phyloP scores from a whole-genome alignment of 1,140 invertebrate genomes.

The Pristionchus pacificus region DNA sequence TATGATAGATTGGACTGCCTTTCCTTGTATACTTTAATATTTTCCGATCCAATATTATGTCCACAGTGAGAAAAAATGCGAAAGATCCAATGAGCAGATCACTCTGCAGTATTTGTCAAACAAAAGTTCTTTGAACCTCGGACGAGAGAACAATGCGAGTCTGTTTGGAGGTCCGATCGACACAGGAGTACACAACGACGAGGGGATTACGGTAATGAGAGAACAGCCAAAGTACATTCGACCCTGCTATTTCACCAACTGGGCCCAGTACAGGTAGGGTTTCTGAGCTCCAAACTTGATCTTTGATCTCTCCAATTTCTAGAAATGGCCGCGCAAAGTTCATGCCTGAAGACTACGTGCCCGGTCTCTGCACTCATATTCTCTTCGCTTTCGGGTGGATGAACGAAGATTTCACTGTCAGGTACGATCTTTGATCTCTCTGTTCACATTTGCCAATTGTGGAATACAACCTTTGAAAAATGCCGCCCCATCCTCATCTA shows the following conservation, averaged over 20 bases:
- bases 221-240: conserved; percentile 34
- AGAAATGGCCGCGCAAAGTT: conserved; percentile 82
- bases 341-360: conserved; percentile 85
- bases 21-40: no score
- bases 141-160: no score
- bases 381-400: conserved; percentile 94
- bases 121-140: no score
- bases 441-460: no score
- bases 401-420: conserved; percentile 88
- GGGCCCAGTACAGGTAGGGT: conserved; percentile 81
- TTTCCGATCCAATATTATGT: no score
- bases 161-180: not conserved
- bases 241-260: conserved; percentile 88
- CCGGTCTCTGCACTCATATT: conserved; percentile 88
- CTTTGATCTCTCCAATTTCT: not conserved
- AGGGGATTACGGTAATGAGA: not conserved
- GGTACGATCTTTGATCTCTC: conserved; percentile 68
- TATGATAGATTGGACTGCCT: no score
- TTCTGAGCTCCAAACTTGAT: conserved; percentile 9
- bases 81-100: no score
- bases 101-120: no score
- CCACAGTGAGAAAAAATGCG: no score
- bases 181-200: not conserved
- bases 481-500: no score
- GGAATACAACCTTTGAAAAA: no score